Conservation (phyloP, 2,888 invertebrate species). For the Drosophila longiperda region DNA sequence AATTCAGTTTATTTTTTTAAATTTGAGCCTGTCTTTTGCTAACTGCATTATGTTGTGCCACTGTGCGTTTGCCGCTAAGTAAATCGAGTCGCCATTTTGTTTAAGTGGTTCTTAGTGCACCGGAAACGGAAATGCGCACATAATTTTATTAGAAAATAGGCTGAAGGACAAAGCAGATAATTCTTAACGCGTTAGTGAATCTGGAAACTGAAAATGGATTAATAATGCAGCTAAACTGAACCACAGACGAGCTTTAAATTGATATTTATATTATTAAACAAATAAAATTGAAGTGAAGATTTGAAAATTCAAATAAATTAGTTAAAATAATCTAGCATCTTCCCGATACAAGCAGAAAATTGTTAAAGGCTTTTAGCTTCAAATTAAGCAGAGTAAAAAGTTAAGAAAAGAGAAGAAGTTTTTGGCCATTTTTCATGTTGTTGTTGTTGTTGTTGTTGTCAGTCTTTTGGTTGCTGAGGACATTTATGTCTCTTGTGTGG, state of each 20-base stretch:
- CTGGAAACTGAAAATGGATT: neutral
- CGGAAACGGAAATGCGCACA: conserved; percentile 75
- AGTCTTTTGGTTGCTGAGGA: neutral
- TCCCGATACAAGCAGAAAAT: neutral
- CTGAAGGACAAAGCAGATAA: conserved; percentile 14
- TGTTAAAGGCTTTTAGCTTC: neutral
- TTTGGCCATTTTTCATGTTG: neutral
- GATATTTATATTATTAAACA: no score
- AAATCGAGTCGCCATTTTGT: conserved; percentile 56
- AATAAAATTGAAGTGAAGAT: neutral
- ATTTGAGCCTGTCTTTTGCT: neutral
- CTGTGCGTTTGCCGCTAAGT: conserved; percentile 27
- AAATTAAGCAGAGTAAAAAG: neutral
- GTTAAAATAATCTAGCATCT: neutral
- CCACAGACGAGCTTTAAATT: neutral
- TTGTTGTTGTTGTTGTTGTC: neutral
- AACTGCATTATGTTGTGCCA: conserved; percentile 10
- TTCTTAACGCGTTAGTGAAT: neutral
- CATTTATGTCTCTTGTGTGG: neutral
- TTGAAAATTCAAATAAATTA: neutral
- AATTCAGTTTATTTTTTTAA: neutral
- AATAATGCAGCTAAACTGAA: conserved; percentile 6
- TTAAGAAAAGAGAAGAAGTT: neutral
- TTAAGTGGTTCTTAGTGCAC: conserved; percentile 40
- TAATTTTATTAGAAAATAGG: conserved; percentile 64